Evolutionary conservation across 2,797 vertebrate species (phyloP).

Genomic region (Danio albolineatus): DNA sequence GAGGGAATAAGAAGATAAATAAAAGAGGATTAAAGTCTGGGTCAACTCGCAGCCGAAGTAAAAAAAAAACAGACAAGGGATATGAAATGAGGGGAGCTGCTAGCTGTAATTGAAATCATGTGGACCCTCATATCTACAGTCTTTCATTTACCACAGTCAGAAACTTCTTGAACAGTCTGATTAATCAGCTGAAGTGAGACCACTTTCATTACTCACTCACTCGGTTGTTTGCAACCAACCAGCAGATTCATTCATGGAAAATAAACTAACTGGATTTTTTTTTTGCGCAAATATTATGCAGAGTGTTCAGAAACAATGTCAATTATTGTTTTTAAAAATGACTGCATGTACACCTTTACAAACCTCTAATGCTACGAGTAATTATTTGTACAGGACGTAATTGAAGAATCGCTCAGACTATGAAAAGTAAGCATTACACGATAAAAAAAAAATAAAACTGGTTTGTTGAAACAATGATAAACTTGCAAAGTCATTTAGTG

Average conservation of each 20-base stretch:
- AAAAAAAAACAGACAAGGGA: neutral
- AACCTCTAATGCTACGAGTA: no score
- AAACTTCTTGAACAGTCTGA: neutral
- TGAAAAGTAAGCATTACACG: neutral
- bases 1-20: neutral
- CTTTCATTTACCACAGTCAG: neutral
- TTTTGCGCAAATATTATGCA: no score
- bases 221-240: neutral
- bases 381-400: neutral
- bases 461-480: no score
- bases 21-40: constrained; percentile 13
- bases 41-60: neutral
- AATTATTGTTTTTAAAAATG: no score
- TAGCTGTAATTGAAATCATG: neutral
- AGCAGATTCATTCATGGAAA: neutral
- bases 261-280: no score
- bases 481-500: no score
- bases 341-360: no score
- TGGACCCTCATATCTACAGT: neutral
- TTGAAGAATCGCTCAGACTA: neutral
- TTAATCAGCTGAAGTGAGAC: neutral
- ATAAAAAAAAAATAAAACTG: no score
- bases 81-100: neutral
- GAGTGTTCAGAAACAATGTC: no score
- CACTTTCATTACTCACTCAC: neutral